Evolutionary conservation across 2,797 vertebrate species (phyloP), one percentile per base, ranked within the genome.

Genomic region (Percopsis omiscomaycus): DNA sequence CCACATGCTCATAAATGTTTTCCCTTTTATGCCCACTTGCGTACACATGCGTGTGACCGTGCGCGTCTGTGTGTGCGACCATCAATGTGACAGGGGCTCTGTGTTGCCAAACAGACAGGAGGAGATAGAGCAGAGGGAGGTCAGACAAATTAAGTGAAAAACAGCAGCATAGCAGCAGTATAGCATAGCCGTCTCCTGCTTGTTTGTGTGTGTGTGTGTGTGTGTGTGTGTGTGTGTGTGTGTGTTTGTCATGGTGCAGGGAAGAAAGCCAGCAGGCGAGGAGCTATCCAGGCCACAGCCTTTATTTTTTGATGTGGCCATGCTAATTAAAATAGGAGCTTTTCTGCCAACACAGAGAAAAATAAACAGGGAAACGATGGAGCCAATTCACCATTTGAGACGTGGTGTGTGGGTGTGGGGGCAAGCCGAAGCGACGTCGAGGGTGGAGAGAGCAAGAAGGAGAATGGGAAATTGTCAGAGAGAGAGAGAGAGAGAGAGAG

Each of bases 291-390:
- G 88, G 86, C 81, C 85, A 70, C 74, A 81, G 84, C 82, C 82
- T 80, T 89, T 82, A 6, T 37, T 37, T 89, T 87, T 92, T 87
- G 81, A 88, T 87, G 86, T 86, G 86, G 71, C 86, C 85, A 86
- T 84, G 82, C 84, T 88, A 86, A 89, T 87, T 93, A 79, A 69
- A 83, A 84, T 75, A 76, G 46, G 63, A 61, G 62, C 30, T 82
- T 89, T 84, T 80, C 80, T 85, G 80, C 86, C 83, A 86, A 73
- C 68, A 74, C 64, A 9, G 45, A 74, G 71, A 54, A 81, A 77
- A 76, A 71, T 54, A 68, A 56, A 69, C 51, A 73, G 44, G 30
- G 53, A 64, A 77, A 44, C 69, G 74, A 74, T 72, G 51, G 66
- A 84, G 73, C 57, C 77, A 64, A 89, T 84, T 74, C 52, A 74